Evolutionary conservation across 2,888 invertebrate species (phyloP).

Genomic region (Meliscaeva auricollis): DNA sequence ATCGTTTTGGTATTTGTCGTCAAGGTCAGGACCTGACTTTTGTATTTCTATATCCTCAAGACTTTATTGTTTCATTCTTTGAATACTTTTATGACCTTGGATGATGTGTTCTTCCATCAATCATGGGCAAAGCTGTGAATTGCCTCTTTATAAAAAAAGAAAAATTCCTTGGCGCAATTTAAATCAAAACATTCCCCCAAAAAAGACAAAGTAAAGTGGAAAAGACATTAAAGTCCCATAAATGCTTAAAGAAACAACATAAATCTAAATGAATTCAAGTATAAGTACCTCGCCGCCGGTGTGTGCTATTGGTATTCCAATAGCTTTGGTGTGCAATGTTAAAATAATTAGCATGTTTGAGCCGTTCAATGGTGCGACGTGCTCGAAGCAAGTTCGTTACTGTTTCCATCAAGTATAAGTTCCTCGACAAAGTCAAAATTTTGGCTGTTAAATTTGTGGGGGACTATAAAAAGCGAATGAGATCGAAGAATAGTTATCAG

Average conservation of each 20-base stretch:
- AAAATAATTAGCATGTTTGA: conserved; percentile 57
- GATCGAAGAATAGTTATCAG: conserved; percentile 39
- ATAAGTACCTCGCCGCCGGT: not conserved
- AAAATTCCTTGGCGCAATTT: not conserved
- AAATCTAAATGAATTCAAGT: conserved; percentile 51
- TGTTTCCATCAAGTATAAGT: not conserved
- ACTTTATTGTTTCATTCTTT: not conserved
- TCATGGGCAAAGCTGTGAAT: conserved; percentile 20
- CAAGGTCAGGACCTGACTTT: conserved; percentile 37
- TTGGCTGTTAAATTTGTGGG: not conserved
- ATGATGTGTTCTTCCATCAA: not conserved
- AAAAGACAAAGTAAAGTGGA: not conserved
- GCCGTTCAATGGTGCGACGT: conserved; percentile 69
- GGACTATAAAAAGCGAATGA: conserved; percentile 50
- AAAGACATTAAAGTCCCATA: conserved; percentile 46
- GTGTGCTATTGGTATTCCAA: conserved; percentile 40
- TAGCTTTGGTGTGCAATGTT: conserved; percentile 25
- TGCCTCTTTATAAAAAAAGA: conserved; percentile 4
- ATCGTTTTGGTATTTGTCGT: conserved; percentile 21
- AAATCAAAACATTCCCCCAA: conserved; percentile 3
- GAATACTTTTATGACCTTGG: conserved; percentile 11
- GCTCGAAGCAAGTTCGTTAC: conserved; percentile 54
- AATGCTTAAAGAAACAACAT: conserved; percentile 43
- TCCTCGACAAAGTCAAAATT: not conserved
- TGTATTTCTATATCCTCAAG: not conserved